phyloP scores from a whole-genome alignment of 1,140 invertebrate species.

The Hyles vespertilio region DNA sequence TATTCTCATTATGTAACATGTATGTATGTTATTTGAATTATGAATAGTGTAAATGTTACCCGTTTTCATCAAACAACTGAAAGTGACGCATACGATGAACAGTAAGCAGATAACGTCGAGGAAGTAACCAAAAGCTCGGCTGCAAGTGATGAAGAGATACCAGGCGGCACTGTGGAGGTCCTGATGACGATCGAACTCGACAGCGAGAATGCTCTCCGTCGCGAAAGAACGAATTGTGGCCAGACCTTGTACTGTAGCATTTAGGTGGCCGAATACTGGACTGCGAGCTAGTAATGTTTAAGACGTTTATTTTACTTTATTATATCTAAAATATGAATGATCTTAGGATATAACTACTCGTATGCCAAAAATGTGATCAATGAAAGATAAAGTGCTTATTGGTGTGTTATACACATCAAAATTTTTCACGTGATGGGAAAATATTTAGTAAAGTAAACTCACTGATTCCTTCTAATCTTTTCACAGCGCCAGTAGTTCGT shows the following conservation, averaged over 20 bases:
- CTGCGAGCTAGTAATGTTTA: constrained; percentile 77
- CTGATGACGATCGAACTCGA: constrained; percentile 80
- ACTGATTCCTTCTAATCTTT: constrained; percentile 90
- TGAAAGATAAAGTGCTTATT: neutral
- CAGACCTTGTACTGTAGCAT: constrained; percentile 87
- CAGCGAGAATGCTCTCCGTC: constrained; percentile 79
- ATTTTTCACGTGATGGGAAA: no score
- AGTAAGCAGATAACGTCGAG: constrained; percentile 83
- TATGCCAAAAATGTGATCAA: neutral
- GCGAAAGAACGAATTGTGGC: constrained; percentile 87
- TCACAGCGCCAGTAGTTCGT: constrained; percentile 86
- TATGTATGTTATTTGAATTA: neutral
- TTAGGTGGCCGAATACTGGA: constrained; percentile 91
- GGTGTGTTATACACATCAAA: no score
- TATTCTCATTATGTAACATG: neutral
- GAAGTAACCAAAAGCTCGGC: constrained; percentile 88
- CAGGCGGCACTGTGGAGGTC: constrained; percentile 85
- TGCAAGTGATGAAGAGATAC: constrained; percentile 84
- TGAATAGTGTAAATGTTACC: constrained; percentile 32
- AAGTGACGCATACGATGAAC: constrained; percentile 82
- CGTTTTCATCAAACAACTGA: constrained; percentile 77
- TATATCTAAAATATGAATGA: no score
- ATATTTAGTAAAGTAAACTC: constrained; percentile 57
- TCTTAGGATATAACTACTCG: no score
- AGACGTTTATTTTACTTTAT: neutral